Base-by-base conservation (phyloP, 1,140 invertebrate genomes). In the Bombus sylvicola region DNA sequence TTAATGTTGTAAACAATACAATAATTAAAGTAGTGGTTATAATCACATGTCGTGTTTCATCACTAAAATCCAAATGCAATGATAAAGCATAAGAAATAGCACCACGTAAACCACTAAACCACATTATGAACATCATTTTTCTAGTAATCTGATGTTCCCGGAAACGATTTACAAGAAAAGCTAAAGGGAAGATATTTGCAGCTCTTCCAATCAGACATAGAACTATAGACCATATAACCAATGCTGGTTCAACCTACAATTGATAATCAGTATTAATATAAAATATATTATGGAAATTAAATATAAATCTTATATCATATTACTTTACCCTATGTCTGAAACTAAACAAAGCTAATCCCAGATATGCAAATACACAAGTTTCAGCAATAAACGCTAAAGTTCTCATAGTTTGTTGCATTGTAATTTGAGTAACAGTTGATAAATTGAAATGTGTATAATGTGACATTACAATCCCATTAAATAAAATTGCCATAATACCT, bases 91-190 rank as follows among this genome's bases (percentile, higher is more conserved):
- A 99, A 1, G 99, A 99, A 95, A 99, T 99, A 28, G 99, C 99
- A 59, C 99, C 99, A 69, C 99, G 96, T 85, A 99, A 95, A 72
- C 98, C 98, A 94, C 98, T 99, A 93, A 99, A 99, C 99, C 99
- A 99, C 99, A 99, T 99, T 72, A 99, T 99, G 92, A 99, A 99
- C 97, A 99, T 99, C 98, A 99, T 99, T 95, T 99, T 99, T 92
- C 97, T 98, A 1, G 98, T 99, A 73, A 99, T 99, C 95, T 99
- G 98, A 95, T 99, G 99, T 93, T 99, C 98, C 47, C 99, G 96
- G 95, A 99, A 99, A 94, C 97, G 98, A 94, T 99, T 99, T 13
- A 99, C 98, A 15, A 99, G 95, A 90, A 98, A 96, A 6, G 98
- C 98, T 25, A 99, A 95, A 31, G 99, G 99, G 94, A 99, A 99